Base-by-base conservation (phyloP, 1,140 invertebrate genomes). In the Meloidogyne chitwoodi region DNA sequence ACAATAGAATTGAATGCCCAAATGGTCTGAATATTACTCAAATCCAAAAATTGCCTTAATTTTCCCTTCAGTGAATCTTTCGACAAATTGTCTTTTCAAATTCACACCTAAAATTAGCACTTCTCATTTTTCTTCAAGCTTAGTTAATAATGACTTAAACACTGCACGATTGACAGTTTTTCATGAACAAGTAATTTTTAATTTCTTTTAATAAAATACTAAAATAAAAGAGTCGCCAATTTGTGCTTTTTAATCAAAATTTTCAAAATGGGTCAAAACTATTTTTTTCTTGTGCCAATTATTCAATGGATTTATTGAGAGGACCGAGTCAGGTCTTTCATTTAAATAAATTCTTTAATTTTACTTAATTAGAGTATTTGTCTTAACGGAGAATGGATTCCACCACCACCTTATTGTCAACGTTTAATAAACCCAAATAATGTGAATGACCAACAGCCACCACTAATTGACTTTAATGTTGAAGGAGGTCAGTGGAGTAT, bases 241-340 rank as follows among this genome's bases (percentile, higher is more conserved):
- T 26, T 66, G 83, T 82, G 14, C 26, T 77, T 19, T 82, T 82
- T 56, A 84, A 82, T 65, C 74, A 84, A 67, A 68, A 76, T 11
- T 82, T 82, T 73, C 68, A 77, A 11, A 34, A 83, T 22, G 74
- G 74, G 4, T 72, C 82, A 5, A 72, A 61, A 22, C 76, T 82
- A 22, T 24, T 77, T 14, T 82, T 82, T 44, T 63, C 79, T 2
- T 82, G 81, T 61, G 64, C 69, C 4, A 77, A 81, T 69, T 31
- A 80, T 48, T 82, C 70, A 19, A 19, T 26, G 27, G 22, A 44
- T 27, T 44, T 44, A 27, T 16, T 68, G 22, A 0, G 27, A 68
- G 38, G 27, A 68, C 48, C 48, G 27, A 48, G 38, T 26, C 48
- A n/a, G 19, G 48, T 56, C 27, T 12, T 22, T 27, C 27, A 16